Conservation (phyloP, 2,888 invertebrate genomes). For the Scrobipalpa atriplicella region DNA sequence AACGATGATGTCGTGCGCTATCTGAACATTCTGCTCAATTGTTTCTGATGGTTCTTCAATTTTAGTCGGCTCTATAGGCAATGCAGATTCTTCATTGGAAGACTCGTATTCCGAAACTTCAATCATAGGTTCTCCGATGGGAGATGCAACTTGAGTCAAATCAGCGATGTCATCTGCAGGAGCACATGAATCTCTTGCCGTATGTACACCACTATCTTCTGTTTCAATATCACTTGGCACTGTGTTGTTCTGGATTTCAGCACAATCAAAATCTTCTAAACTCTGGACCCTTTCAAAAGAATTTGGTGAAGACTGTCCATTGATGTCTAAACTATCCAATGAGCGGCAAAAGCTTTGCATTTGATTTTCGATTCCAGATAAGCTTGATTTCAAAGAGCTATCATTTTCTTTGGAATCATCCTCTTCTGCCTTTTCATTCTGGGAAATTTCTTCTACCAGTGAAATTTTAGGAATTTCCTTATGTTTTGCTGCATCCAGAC, state of each 20-base stretch:
- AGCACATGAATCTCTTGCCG: conserved; percentile 89
- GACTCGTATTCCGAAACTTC: conserved; percentile 76
- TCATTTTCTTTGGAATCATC: conserved; percentile 59
- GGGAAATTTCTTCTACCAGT: conserved; percentile 61
- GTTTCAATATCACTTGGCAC: conserved; percentile 85
- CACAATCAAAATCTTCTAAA: conserved; percentile 84
- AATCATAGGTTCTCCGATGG: conserved; percentile 71
- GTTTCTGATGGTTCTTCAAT: conserved; percentile 56
- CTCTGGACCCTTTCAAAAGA: conserved; percentile 85
- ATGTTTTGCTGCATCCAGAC: conserved; percentile 77
- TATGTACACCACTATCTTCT: conserved; percentile 91
- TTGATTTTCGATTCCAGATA: conserved; percentile 78
- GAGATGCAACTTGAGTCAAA: conserved; percentile 75
- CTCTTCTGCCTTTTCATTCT: conserved; percentile 55
- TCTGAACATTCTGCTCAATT: conserved; percentile 50
- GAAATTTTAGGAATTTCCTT: conserved; percentile 76
- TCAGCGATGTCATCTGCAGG: conserved; percentile 89
- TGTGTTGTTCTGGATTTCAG: conserved; percentile 83
- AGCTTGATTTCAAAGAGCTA: conserved; percentile 63
- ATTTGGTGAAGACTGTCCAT: conserved; percentile 77
- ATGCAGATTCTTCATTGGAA: conserved; percentile 68
- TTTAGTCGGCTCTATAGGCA: conserved; percentile 56
- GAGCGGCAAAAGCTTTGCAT: conserved; percentile 85
- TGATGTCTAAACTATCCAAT: conserved; percentile 85
- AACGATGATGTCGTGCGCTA: conserved; percentile 66